Evolutionary conservation across 2,113 vertebrate genomes (phyloP).

Genomic region (Phalacrocorax brasilianus): DNA sequence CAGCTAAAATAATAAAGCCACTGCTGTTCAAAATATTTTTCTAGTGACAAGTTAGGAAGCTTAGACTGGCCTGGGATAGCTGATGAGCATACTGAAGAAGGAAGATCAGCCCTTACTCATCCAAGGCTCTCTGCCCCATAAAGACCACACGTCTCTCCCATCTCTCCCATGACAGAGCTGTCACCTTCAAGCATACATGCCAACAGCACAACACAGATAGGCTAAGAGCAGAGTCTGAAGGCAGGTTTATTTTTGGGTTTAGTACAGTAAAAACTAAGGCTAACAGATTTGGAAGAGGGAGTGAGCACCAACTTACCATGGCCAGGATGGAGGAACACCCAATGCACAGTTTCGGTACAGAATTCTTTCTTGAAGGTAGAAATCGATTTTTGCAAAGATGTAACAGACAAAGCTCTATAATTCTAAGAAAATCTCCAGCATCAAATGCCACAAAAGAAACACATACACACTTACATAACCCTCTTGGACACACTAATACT

Average conservation of each 20-base stretch:
- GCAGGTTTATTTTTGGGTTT: not conserved
- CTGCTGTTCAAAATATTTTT: not conserved
- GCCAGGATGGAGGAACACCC: not conserved
- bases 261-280: not conserved
- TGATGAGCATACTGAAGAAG: not conserved
- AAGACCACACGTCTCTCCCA: not conserved
- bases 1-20: not conserved
- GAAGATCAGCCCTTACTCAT: not conserved
- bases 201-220: not conserved
- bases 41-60: not conserved
- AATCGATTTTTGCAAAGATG: not conserved
- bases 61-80: not conserved
- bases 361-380: not conserved
- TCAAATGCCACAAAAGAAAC: not conserved
- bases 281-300: not conserved
- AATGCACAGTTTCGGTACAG: accelerated
- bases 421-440: not conserved
- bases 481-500: not conserved
- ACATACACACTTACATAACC: not conserved
- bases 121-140: not conserved
- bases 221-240: not conserved
- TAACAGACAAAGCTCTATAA: not conserved
- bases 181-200: not conserved
- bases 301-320: accelerated
- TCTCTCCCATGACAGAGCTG: not conserved